Percentiles rank a stretch among this genome's conserved stretches.
Conservation (phyloP, 1,140 invertebrate species). For the Bombyx mori region DNA sequence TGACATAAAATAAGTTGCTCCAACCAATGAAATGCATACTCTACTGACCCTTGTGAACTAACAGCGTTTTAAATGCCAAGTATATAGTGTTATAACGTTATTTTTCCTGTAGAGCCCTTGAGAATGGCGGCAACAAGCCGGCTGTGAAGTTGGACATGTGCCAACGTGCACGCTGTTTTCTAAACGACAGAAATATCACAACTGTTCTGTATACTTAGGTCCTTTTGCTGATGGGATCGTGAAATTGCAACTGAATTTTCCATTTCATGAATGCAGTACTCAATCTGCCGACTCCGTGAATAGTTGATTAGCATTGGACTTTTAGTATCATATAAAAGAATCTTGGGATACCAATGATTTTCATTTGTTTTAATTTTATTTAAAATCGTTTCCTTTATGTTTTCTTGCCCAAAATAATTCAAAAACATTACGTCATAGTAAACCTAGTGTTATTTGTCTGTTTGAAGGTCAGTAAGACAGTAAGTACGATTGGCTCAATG, state of each 20-base stretch:
- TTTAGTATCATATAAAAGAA: no score
- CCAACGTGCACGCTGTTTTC: conserved; percentile 23
- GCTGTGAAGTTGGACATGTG: conserved; percentile 45
- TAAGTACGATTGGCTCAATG: conserved; percentile 23
- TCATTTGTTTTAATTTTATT: no score
- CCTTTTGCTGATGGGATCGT: conserved; percentile 12
- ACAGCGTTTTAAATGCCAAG: no score
- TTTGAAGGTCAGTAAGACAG: conserved; percentile 20
- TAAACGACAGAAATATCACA: conserved; percentile 11
- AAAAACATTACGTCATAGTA: background rate
- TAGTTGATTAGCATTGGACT: conserved; percentile 7
- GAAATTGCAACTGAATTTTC: conserved; percentile 7
- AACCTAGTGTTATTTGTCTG: conserved; percentile 4
- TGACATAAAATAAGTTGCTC: no score
- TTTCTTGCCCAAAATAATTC: background rate
- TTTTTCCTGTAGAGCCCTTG: conserved; percentile 38
- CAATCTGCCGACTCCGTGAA: conserved; percentile 10
- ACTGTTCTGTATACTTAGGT: conserved; percentile 11
- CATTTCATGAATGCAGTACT: conserved; percentile 13
- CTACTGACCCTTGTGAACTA: background rate
- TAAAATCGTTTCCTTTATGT: no score
- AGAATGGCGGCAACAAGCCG: conserved; percentile 35
- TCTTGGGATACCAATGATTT: no score
- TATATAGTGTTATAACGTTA: conserved; percentile 21
- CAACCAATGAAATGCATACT: background rate